Evolutionary conservation across 2,888 invertebrate genomes (phyloP).

Genomic region (Polietes domitor): DNA sequence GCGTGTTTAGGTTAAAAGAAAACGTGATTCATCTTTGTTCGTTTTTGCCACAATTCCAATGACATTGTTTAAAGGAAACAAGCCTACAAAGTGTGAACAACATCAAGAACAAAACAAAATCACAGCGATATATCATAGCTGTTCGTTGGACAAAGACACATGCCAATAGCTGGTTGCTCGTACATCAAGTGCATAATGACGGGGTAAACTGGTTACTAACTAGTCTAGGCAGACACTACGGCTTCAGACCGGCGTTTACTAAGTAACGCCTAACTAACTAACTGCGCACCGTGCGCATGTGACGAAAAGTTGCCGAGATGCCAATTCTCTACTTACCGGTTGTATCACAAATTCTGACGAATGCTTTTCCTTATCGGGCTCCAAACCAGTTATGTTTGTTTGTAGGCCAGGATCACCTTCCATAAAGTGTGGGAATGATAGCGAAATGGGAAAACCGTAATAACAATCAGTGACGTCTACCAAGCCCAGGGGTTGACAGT

Average conservation of each 20-base stretch:
- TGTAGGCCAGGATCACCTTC: constrained; percentile 85
- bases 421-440: constrained; percentile 94
- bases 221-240: constrained; percentile 10
- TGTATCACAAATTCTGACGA: constrained; percentile 88
- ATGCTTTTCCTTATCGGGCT: constrained; percentile 85
- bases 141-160: neutral
- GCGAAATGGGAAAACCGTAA: constrained; percentile 93
- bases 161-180: neutral
- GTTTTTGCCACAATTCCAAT: neutral
- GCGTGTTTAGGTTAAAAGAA: neutral
- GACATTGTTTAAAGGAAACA: constrained; percentile 10
- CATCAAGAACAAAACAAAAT: constrained; percentile 25
- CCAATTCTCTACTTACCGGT: constrained; percentile 83
- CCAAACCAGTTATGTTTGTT: constrained; percentile 86
- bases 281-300: neutral
- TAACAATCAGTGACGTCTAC: constrained; percentile 93
- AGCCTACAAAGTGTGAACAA: constrained; percentile 13
- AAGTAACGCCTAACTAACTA: neutral
- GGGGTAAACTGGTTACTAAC: neutral
- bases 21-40: neutral
- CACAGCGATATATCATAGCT: neutral
- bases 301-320: neutral
- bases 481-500: constrained; percentile 88
- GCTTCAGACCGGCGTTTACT: neutral
- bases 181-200: neutral